A percentile compares a stretch with the other conserved stretches of the same genome.
Evolutionary conservation across 2,797 vertebrate species (phyloP).

Genomic region (Sebastes taczanowskii): DNA sequence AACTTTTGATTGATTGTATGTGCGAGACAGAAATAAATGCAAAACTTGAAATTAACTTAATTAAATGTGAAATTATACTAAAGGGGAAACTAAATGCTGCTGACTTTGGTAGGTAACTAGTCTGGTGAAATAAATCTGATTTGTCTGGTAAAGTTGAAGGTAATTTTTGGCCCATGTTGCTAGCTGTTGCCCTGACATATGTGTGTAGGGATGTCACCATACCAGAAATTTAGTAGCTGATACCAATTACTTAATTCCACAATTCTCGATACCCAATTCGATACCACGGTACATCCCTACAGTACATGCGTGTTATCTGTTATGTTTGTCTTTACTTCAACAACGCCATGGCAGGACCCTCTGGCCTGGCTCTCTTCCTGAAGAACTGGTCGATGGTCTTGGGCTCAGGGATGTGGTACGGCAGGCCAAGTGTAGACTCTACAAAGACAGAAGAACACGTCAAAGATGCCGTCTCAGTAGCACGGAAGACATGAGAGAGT

Average conservation of each 20-base stretch:
- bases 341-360: constrained; percentile 88
- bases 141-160: no score
- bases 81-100: background rate
- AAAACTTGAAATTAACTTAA: background rate
- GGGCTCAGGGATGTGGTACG: constrained; percentile 93
- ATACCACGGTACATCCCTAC: no score
- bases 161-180: no score
- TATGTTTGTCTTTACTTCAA: constrained; percentile 87
- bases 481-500: background rate
- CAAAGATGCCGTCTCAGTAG: background rate
- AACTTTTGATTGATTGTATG: background rate
- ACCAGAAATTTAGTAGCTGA: no score
- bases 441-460: constrained; percentile 8
- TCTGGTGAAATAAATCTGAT: background rate
- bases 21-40: background rate
- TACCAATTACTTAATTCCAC: no score
- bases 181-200: no score
- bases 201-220: no score
- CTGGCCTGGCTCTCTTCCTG: constrained; percentile 85
- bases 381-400: constrained; percentile 94
- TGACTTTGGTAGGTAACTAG: background rate
- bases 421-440: constrained; percentile 91
- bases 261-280: no score
- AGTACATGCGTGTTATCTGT: background rate
- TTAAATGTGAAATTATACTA: background rate